Evolutionary conservation across 1,140 invertebrate species (phyloP).

Genomic region (Pseudomyrmex flavicornis): DNA sequence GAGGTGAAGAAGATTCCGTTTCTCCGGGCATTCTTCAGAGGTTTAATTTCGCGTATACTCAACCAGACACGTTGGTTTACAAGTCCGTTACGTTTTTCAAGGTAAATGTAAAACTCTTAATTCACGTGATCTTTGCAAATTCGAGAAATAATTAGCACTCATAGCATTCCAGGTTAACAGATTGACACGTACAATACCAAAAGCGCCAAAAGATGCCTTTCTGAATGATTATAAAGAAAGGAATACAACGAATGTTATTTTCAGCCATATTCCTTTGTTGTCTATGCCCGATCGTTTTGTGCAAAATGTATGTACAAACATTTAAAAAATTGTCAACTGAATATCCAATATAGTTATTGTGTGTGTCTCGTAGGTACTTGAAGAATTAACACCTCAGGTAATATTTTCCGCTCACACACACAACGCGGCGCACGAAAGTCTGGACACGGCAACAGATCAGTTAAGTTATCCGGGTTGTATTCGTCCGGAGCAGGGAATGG

Average conservation of each 20-base stretch:
- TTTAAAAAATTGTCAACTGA: constrained; percentile 16
- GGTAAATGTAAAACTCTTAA: constrained; percentile 77
- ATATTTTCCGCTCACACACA: constrained; percentile 95
- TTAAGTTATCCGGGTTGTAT: constrained; percentile 82
- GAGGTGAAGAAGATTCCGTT: constrained; percentile 94
- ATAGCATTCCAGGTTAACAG: constrained; percentile 89
- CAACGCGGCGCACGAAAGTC: constrained; percentile 87
- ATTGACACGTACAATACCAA: constrained; percentile 86
- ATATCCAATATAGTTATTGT: background rate
- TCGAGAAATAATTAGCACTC: background rate
- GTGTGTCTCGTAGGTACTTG: constrained; percentile 86
- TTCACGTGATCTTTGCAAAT: background rate
- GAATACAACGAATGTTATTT: constrained; percentile 87
- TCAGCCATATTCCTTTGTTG: constrained; percentile 90
- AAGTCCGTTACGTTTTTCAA: constrained; percentile 87
- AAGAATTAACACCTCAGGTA: constrained; percentile 90
- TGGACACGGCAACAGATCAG: constrained; percentile 83
- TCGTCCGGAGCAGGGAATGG: constrained; percentile 82
- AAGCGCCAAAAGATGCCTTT: constrained; percentile 85
- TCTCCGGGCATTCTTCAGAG: constrained; percentile 90
- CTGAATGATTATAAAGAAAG: constrained; percentile 86
- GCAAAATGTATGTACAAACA: constrained; percentile 84
- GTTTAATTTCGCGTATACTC: constrained; percentile 92
- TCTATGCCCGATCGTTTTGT: constrained; percentile 88
- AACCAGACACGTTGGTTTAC: constrained; percentile 88